A percentile compares a stretch with the other conserved stretches of the same genome.
These are phyloP conservation scores for Drosophila mercatorum DNA, from an alignment of 2,888 invertebrate species.

Conservation along the genomic window DNA sequence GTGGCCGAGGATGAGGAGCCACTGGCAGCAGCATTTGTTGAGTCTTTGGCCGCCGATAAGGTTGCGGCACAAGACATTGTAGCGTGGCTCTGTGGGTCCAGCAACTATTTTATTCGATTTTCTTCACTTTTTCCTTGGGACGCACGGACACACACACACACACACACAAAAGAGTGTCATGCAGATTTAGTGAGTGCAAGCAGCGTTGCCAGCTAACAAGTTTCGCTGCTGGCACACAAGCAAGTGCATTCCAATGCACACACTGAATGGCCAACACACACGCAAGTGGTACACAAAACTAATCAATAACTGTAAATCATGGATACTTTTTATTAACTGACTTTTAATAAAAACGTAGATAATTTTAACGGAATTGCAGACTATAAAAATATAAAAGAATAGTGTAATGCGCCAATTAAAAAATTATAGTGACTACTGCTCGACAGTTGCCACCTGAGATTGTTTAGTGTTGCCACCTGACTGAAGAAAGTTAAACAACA, in stretches of 20 bases:
- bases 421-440: slow-evolving; percentile 10
- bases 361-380: background rate
- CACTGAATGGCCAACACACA: slow-evolving; percentile 13
- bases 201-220: slow-evolving; percentile 50
- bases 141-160: slow-evolving; percentile 10
- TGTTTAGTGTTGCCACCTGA: slow-evolving; percentile 22
- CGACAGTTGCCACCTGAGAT: slow-evolving; percentile 43
- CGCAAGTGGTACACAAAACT: background rate
- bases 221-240: slow-evolving; percentile 26
- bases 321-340: background rate
- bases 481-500: background rate
- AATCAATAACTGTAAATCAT: background rate
- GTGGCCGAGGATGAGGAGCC: slow-evolving; percentile 51
- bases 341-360: background rate
- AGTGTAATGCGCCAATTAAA: slow-evolving; percentile 16
- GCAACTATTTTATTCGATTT: slow-evolving; percentile 14
- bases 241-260: slow-evolving; percentile 58
- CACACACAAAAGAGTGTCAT: slow-evolving; percentile 26
- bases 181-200: slow-evolving; percentile 37
- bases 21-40: slow-evolving; percentile 75
- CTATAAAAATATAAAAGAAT: slow-evolving; percentile 14
- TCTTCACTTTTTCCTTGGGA: slow-evolving; percentile 40
- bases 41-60: slow-evolving; percentile 77
- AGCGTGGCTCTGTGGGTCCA: slow-evolving; percentile 11
- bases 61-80: slow-evolving; percentile 83